Evolutionary conservation across 2,797 vertebrate genomes (phyloP).

Genomic region (Poecilia picta): DNA sequence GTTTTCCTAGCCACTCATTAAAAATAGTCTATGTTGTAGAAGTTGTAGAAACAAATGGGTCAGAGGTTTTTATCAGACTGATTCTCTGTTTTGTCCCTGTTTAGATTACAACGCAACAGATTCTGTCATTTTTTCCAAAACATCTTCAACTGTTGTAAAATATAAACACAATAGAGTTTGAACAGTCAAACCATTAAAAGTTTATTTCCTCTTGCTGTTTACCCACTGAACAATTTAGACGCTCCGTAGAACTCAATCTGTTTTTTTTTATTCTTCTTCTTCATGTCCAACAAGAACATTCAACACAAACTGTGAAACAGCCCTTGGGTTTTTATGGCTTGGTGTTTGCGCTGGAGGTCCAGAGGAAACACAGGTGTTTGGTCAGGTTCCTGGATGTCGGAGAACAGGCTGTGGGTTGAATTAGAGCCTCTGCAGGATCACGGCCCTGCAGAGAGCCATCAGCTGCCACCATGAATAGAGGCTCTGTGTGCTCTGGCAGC

Average conservation of each 20-base stretch:
- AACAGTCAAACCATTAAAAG: not conserved
- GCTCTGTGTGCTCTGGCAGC: slow-evolving; percentile 65
- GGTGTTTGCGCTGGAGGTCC: not conserved
- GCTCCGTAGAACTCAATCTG: not conserved
- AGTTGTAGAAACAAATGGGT: not conserved
- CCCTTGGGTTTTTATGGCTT: not conserved
- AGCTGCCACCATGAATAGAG: slow-evolving; percentile 72
- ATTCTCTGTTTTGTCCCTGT: not conserved
- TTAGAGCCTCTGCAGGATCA: slow-evolving; percentile 50
- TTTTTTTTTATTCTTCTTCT: not conserved
- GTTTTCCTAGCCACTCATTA: not conserved
- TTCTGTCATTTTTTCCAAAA: not conserved
- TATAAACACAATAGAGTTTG: not conserved
- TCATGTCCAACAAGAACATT: not conserved
- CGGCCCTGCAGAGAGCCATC: slow-evolving; percentile 49
- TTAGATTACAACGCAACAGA: not conserved
- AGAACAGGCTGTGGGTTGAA: slow-evolving; percentile 31
- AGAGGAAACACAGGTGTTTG: slow-evolving; percentile 46
- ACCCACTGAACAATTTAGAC: not conserved
- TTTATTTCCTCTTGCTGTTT: not conserved
- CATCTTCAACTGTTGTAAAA: not conserved
- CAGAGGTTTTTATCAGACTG: not conserved
- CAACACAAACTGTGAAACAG: not conserved
- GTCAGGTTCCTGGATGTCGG: slow-evolving; percentile 25
- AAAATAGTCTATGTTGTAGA: not conserved